A percentile compares a stretch with the other conserved stretches of the same genome.
phyloP scores from a whole-genome alignment of 2,888 invertebrate species.

The Rhogogaster chlorosoma region DNA sequence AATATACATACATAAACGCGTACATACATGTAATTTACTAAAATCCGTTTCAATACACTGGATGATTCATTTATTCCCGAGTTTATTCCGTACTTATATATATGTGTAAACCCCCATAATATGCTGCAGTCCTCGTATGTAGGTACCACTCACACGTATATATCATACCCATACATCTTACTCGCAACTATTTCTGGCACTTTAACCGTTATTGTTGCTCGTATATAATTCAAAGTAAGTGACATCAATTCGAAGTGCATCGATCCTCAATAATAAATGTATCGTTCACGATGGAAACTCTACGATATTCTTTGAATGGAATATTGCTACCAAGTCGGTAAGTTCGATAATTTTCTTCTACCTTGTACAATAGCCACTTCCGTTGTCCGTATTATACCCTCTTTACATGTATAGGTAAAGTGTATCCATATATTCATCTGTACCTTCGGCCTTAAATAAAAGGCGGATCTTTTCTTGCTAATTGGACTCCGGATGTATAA shows the following conservation, averaged over 20 bases:
- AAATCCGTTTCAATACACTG: conserved; percentile 29
- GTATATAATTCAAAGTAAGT: conserved; percentile 32
- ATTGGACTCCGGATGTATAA: neutral
- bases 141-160: neutral
- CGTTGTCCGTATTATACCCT: neutral
- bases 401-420: neutral
- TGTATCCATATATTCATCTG: neutral
- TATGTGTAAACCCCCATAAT: neutral
- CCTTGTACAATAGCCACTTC: conserved; percentile 5
- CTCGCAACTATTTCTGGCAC: neutral
- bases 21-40: neutral
- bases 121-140: neutral
- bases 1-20: neutral
- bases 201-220: neutral
- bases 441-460: neutral
- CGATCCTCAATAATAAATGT: conserved; percentile 19
- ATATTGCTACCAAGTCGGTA: conserved; percentile 31
- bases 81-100: neutral
- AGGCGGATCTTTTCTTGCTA: neutral
- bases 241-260: conserved; percentile 6
- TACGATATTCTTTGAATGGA: neutral
- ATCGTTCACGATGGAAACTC: neutral
- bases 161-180: neutral
- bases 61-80: neutral
- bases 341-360: conserved; percentile 29